A percentile compares a stretch with the other conserved stretches of the same genome.
These are phyloP conservation scores for Trilocha varians DNA, from an alignment of 2,888 invertebrate genomes.

Conservation along the genomic window DNA sequence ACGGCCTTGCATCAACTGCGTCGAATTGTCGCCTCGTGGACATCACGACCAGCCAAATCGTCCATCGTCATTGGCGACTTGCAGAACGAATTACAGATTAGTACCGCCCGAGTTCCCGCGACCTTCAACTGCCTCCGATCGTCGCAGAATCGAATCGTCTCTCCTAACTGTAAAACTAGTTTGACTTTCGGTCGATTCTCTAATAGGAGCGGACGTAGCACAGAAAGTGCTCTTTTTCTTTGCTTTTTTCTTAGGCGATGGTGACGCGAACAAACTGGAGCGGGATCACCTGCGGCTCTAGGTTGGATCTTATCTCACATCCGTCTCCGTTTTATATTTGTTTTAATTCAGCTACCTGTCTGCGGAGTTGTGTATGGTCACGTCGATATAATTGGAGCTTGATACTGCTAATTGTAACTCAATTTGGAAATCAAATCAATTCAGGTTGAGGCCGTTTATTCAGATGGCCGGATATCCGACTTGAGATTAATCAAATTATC, in stretches of 20 bases:
- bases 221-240: slow-evolving; percentile 34
- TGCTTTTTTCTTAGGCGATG: slow-evolving; percentile 41
- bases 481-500: too few species aligned
- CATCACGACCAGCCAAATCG: slow-evolving; percentile 14
- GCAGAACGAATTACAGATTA: slow-evolving; percentile 49
- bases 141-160: slow-evolving; percentile 53
- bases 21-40: slow-evolving; percentile 17
- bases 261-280: slow-evolving; percentile 18
- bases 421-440: too few species aligned
- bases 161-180: slow-evolving; percentile 65
- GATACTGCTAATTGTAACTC: too few species aligned
- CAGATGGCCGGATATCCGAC: too few species aligned
- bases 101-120: slow-evolving; percentile 51
- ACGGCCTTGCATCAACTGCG: slow-evolving; percentile 12
- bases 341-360: not conserved
- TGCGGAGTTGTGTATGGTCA: not conserved
- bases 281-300: slow-evolving; percentile 15
- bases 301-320: slow-evolving; percentile 24
- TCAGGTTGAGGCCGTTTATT: too few species aligned
- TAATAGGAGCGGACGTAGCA: slow-evolving; percentile 52
- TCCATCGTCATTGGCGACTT: slow-evolving; percentile 20
- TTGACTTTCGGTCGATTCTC: slow-evolving; percentile 47
- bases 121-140: slow-evolving; percentile 51
- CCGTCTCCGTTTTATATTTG: slow-evolving; percentile 15
- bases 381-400: not conserved